Conservation (phyloP, 2,888 invertebrate genomes). For the Rhorus exstirpatorius region DNA sequence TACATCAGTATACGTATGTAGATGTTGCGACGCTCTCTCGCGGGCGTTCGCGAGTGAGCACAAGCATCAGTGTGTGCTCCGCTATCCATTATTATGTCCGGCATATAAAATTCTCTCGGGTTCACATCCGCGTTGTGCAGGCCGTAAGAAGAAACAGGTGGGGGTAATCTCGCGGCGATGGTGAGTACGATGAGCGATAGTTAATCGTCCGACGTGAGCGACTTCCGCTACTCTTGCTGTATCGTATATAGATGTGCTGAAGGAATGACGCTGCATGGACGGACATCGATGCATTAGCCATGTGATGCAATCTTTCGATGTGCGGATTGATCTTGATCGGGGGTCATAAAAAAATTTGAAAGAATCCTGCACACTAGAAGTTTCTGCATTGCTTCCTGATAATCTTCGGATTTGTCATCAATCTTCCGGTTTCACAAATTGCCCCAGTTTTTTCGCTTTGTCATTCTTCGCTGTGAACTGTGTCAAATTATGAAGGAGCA, state of each 20-base stretch:
- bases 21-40: slow-evolving; percentile 40
- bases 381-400: not conserved
- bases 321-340: not conserved
- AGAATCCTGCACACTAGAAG: not conserved
- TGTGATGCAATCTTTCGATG: not conserved
- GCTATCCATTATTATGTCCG: slow-evolving; percentile 80
- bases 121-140: slow-evolving; percentile 73
- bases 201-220: slow-evolving; percentile 73
- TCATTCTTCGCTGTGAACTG: no score
- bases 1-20: not conserved
- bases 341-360: not conserved
- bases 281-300: slow-evolving; percentile 6
- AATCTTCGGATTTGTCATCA: not conserved
- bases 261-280: slow-evolving; percentile 11
- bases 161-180: slow-evolving; percentile 39
- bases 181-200: slow-evolving; percentile 72
- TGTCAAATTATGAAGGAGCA: no score
- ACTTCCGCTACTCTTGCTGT: slow-evolving; percentile 62
- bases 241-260: not conserved
- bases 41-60: slow-evolving; percentile 50
- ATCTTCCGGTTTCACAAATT: no score
- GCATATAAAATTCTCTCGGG: slow-evolving; percentile 76
- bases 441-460: no score
- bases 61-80: slow-evolving; percentile 65
- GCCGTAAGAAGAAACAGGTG: slow-evolving; percentile 9